A percentile compares a stretch with the other conserved stretches of the same genome.
These are phyloP conservation scores for Spilarctia lutea DNA, from an alignment of 2,888 invertebrate genomes.

Conservation along the genomic window DNA sequence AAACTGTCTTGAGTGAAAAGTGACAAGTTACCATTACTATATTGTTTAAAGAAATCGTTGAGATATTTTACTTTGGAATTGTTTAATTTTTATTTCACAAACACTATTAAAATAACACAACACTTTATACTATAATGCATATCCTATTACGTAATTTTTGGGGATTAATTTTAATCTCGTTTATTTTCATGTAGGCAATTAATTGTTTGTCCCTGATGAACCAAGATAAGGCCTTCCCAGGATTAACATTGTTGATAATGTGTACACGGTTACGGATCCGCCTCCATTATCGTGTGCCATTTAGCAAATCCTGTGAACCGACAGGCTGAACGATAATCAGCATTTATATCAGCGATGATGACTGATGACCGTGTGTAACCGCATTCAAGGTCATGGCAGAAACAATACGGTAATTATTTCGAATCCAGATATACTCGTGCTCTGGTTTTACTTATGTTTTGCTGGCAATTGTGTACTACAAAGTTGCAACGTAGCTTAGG, in stretches of 20 bases:
- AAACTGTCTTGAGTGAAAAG: too few species aligned
- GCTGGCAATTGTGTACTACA: not conserved
- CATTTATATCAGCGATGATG: constrained; percentile 72
- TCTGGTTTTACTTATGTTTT: constrained; percentile 4
- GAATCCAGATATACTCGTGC: constrained; percentile 41
- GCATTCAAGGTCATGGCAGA: constrained; percentile 76
- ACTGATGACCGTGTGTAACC: constrained; percentile 75
- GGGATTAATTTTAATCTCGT: not conserved
- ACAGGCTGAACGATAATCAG: constrained; percentile 74
- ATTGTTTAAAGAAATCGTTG: not conserved
- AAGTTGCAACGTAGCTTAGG: not conserved
- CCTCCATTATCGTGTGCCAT: constrained; percentile 61
- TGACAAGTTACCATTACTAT: not conserved
- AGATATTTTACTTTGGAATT: not conserved
- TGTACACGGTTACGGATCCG: constrained; percentile 62
- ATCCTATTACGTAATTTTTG: not conserved
- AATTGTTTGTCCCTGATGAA: constrained; percentile 38
- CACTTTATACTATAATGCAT: not conserved
- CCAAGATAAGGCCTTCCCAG: constrained; percentile 48
- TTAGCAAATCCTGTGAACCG: constrained; percentile 80
- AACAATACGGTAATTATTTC: constrained; percentile 79
- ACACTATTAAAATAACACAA: not conserved
- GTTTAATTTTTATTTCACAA: not conserved
- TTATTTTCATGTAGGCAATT: constrained; percentile 10
- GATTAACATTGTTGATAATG: constrained; percentile 49